Base-by-base conservation (phyloP, 2,888 invertebrate species). In the Tenthredo amoena region DNA sequence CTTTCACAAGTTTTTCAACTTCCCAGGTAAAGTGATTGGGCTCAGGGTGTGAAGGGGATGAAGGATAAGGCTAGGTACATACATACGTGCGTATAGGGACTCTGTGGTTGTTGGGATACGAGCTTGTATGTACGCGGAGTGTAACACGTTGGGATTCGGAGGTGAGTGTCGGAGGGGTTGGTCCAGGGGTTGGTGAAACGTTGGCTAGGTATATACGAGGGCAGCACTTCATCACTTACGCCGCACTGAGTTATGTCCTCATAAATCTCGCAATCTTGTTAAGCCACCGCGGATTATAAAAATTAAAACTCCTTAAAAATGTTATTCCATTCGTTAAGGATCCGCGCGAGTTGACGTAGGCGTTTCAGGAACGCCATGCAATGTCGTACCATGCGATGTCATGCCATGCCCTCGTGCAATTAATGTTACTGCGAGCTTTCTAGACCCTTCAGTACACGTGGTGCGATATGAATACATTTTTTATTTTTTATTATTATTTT, bases 241-340 rank as follows among this genome's bases (percentile, higher is more conserved):
- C 84, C 84, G 85, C 86, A 86, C 87, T 88, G 88, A 89, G 87
- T 88, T 89, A 88, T 87, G 87, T 79, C 88, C 84, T 86, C 87
- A 87, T 88, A 88, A 87, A 88, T 89, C 88, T 88, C 85, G 87
- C 89, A 88, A 88, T 89, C 89, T 89, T 88, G 88, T 89, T 89
- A 89, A 87, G 88, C 87, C 86, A 85, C 84, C 83, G 86, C 87
- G 87, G 88, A 89, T 89, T 89, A 89, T 89, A 87, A 87, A 88
- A 89, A 89, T 89, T 89, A 88, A 89, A 89, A 89, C 89, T 88
- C 87, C 87, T 89, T 87, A 88, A 88, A 88, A 88, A 88, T 88
- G 88, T 88, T 88, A 88, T 86, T 88, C 87, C 88, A 88, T 88
- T 87, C 87, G 86, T 86, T 82, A 71, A 84, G 86, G 86, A 86